These are phyloP conservation scores for Actenoides lindsayi DNA, from an alignment of 2,113 vertebrate species.

Conservation along the genomic window DNA sequence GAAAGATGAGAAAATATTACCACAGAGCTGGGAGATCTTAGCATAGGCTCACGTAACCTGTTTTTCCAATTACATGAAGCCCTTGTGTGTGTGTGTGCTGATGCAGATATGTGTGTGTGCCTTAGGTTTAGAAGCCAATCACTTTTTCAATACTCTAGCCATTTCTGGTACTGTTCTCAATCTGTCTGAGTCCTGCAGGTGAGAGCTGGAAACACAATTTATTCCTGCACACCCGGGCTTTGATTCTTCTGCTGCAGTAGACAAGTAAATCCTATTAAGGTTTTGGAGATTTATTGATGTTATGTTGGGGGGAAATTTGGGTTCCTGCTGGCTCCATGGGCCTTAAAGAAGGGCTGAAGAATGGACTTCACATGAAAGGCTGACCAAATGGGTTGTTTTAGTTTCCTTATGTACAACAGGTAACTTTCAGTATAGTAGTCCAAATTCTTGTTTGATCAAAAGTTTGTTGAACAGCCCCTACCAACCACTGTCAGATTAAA, in stretches of 20 bases:
- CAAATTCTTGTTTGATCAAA: not conserved
- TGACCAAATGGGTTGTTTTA: not conserved
- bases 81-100: not conserved
- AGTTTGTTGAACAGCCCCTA: not conserved
- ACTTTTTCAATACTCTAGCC: not conserved
- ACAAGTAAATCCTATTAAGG: not conserved
- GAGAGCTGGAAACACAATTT: not conserved
- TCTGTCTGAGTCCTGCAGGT: not conserved
- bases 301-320: not conserved
- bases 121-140: not conserved
- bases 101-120: not conserved
- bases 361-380: not conserved
- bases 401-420: not conserved
- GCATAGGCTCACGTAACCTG: not conserved
- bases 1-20: conserved; percentile 12
- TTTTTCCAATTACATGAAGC: conserved; percentile 44
- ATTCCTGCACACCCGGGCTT: not conserved
- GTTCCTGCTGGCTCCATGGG: not conserved
- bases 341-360: not conserved
- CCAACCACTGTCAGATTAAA: not conserved
- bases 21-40: not conserved
- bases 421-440: not conserved
- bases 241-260: not conserved
- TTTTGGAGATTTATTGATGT: not conserved
- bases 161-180: not conserved